Base-by-base conservation (phyloP, 2,888 invertebrate species). In the Branchellion lobata region DNA sequence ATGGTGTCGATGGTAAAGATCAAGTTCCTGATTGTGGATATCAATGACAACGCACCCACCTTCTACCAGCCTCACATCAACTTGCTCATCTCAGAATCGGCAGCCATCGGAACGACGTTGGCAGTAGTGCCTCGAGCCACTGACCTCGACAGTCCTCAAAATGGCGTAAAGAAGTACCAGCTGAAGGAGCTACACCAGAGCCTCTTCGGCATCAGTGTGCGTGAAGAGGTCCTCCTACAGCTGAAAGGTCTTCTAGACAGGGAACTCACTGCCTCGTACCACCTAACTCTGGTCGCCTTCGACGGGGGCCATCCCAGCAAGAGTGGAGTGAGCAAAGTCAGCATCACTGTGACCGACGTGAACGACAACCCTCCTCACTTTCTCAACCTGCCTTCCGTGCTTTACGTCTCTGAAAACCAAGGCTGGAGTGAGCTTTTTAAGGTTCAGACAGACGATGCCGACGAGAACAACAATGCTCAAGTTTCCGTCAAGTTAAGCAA, bases 281-380 rank as follows among this genome's bases (percentile, higher is more conserved):
- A 31, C 2, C 31, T 77, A 21, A 65, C 27, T 21, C 53, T 77
- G 65, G 11, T 77, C 18, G 77, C 77, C 27, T 69, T 31, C n/a
- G 69, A 69, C 86, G 94, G 94, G 0, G 94, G 92, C 0, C 94
- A 93, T 1, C 88, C 83, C 8, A 75, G 76, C 0, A 78, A 75
- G 61, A 72, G 79, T 24, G 82, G 82, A 8, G 69, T 80, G 1
- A 72, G 82, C 47, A 29, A 68, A 1, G 68, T 83, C 3, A 76
- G 82, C 57, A 68, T 83, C 24, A 77, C 68, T 8, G 78, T 83
- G 11, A 65, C 77, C 14, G 83, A 83, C 65, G 74, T 76, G 31
- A 83, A 83, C 61, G 83, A 83, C 75, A 82, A 83, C 57, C 51
- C 76, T 61, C 83, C 83, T 1, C 47, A 57, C 47, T 83, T 83